Base-by-base conservation (phyloP, 2,797 vertebrate species). In the Delichon dasypus region DNA sequence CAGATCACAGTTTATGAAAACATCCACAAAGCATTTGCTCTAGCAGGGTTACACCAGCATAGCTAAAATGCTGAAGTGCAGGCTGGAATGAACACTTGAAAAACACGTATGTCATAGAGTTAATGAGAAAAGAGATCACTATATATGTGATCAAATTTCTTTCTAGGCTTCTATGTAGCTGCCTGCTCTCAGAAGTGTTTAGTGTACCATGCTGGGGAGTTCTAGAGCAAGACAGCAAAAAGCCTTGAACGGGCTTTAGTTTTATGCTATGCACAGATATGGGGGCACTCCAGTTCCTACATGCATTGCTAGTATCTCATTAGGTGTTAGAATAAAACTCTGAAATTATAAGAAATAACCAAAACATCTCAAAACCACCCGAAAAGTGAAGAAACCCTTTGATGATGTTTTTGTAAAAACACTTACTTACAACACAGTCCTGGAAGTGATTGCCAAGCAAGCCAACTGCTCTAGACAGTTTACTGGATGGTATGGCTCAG, bases 401-500 rank as follows among this genome's bases (percentile, higher is more conserved):
- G 38, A 77, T 29, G n/a, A 14, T 42, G n/a, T 54, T 85, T 94
- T 85, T 80, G n/a, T 54, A 75, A 72, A 90, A 94, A 83, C 78
- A 95, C 88, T 75, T 91, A 95, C 95, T 83, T 57, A 73, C 70
- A 72, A 91, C 2, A 16, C 48, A 94, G 68, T 44, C 67, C 76
- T 50, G 53, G 72, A 95, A 88, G 57, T 6, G 50, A 87, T 42
- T 82, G 92, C 22, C 30, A 91, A 81, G 85, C 47, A 96, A 95
- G 64, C 54, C 77, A 64, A 27, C 54, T 42, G 68, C 80, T 72
- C 44, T 81, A 76, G 76, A 85, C 58, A 62, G 48, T 81, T 92
- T 55, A 85, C 72, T 61, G 90, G 92, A 83, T 92, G 93, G 44
- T 51, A 78, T 96, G 88, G 45, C 65, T 95, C 85, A 90, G 68